Evolutionary conservation across 2,797 vertebrate species (phyloP).

Genomic region (Artibeus jamaicensis): DNA sequence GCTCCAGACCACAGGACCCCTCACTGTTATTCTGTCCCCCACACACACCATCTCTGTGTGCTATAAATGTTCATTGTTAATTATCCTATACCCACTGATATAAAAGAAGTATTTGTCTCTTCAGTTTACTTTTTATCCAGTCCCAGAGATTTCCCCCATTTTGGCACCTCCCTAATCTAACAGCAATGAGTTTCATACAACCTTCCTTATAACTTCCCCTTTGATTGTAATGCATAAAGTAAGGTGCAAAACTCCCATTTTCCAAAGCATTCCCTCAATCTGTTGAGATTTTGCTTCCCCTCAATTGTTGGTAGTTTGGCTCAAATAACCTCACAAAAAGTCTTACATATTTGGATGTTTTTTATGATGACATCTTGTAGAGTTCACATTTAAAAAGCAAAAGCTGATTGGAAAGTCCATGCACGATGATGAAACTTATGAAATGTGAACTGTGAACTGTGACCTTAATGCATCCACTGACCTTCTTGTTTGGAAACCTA

Average conservation of each 20-base stretch:
- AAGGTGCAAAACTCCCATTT: not conserved
- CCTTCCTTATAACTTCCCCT: not conserved
- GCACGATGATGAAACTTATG: not conserved
- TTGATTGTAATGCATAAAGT: not conserved
- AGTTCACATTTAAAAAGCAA: not conserved
- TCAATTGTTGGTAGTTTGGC: not conserved
- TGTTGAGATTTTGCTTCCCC: not conserved
- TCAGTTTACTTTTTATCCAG: not conserved
- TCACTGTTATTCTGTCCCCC: not conserved
- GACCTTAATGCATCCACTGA: not conserved
- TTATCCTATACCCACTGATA: not conserved
- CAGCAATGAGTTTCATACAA: not conserved
- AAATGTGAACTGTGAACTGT: not conserved
- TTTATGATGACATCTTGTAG: not conserved
- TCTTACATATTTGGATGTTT: not conserved
- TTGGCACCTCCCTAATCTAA: not conserved
- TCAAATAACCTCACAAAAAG: not conserved
- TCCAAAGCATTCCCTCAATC: not conserved
- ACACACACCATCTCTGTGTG: not conserved
- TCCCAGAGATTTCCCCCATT: not conserved
- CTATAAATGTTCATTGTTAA: not conserved
- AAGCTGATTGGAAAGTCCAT: not conserved
- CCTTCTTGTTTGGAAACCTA: not conserved
- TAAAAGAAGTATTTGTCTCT: not conserved
- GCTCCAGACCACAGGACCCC: not conserved